Evolutionary conservation across 2,797 vertebrate species (phyloP).

Genomic region (Glyptemys insculpta): DNA sequence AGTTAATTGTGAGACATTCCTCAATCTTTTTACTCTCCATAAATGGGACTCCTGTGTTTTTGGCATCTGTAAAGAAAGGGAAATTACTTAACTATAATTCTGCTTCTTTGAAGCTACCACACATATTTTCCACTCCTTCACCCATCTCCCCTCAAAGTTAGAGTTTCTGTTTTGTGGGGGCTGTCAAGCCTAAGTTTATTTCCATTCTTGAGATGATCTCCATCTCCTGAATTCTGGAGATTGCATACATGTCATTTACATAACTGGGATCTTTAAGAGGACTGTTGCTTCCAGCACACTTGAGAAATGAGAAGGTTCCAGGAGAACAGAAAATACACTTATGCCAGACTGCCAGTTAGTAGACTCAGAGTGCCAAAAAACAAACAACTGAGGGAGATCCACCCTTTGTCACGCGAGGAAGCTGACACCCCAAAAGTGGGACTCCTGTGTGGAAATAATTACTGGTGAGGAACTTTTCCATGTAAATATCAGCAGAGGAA

Average conservation of each 20-base stretch:
- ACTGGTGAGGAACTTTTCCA: neutral
- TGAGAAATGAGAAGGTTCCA: neutral
- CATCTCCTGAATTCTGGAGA: neutral
- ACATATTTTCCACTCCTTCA: neutral
- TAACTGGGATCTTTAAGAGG: neutral
- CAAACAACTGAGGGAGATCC: neutral
- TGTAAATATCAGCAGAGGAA: neutral
- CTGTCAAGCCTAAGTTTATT: neutral
- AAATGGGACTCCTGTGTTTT: neutral
- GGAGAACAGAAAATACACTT: neutral
- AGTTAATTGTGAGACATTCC: neutral
- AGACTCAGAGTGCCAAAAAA: neutral
- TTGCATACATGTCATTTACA: neutral
- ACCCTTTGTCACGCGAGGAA: conserved; percentile 8
- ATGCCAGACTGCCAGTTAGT: fast-evolving
- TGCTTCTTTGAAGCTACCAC: neutral
- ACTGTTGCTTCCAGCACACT: neutral
- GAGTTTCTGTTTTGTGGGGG: neutral
- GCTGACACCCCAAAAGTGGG: neutral
- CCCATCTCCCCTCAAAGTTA: neutral
- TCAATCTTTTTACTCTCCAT: neutral
- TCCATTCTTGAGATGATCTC: neutral
- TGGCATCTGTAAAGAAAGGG: neutral
- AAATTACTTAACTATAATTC: neutral
- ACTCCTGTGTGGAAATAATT: conserved; percentile 2